Conservation (phyloP, 2,888 invertebrate genomes). For the Yponomeuta malinellus region DNA sequence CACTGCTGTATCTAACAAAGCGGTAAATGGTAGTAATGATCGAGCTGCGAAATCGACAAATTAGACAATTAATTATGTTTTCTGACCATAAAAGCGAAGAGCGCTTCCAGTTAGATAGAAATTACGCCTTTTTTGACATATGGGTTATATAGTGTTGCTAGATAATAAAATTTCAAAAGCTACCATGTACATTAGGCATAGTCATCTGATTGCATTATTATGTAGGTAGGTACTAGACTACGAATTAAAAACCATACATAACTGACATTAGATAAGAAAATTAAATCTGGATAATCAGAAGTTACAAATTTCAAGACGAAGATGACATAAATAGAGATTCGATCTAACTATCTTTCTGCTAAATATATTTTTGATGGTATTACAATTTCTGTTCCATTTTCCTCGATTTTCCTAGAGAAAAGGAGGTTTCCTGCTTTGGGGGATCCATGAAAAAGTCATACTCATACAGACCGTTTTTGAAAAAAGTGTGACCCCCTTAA, state of each 20-base stretch:
- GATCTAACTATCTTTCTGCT: not conserved
- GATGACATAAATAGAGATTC: too few species aligned
- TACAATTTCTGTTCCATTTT: not conserved
- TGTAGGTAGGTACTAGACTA: too few species aligned
- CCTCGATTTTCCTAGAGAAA: not conserved
- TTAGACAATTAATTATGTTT: not conserved
- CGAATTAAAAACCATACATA: too few species aligned
- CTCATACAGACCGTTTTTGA: too few species aligned
- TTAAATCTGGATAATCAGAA: too few species aligned
- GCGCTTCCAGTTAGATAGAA: not conserved
- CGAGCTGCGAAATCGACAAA: not conserved
- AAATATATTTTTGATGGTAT: slow-evolving; percentile 1
- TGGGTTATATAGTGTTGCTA: not conserved
- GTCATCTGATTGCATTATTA: too few species aligned
- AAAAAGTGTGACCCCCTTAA: too few species aligned
- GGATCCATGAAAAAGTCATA: too few species aligned
- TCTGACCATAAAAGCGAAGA: not conserved
- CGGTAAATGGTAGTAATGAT: not conserved
- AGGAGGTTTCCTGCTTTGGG: not conserved
- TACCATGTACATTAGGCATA: not conserved
- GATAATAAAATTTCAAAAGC: not conserved
- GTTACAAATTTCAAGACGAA: too few species aligned
- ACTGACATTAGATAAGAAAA: too few species aligned
- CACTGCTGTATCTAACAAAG: not conserved
- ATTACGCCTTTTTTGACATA: not conserved